Conservation (phyloP, 2,888 invertebrate genomes). For the Drosophila pseudotalamancana region DNA sequence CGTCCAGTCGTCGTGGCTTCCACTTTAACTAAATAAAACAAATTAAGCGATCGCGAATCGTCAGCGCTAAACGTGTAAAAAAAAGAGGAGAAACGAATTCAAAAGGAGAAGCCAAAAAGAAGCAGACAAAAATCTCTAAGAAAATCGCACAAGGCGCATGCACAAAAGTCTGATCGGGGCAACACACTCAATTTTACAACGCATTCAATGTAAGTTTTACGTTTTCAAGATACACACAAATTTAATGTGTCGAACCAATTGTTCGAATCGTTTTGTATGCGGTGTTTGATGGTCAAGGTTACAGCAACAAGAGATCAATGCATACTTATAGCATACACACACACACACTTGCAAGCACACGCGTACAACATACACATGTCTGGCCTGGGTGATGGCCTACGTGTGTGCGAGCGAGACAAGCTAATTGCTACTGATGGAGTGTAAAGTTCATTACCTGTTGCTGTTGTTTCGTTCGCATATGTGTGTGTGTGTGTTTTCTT, state of each 20-base stretch:
- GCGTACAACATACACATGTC: constrained; percentile 7
- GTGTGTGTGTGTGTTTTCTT: neutral
- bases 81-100: constrained; percentile 17
- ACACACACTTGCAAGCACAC: neutral
- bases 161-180: constrained; percentile 14
- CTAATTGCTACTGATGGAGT: constrained; percentile 29
- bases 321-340: constrained; percentile 8
- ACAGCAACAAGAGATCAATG: constrained; percentile 47
- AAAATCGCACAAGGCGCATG: constrained; percentile 29
- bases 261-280: constrained; percentile 21
- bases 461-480: constrained; percentile 20
- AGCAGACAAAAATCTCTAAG: constrained; percentile 13
- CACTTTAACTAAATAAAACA: constrained; percentile 64
- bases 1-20: constrained; percentile 51
- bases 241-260: constrained; percentile 29
- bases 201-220: constrained; percentile 44
- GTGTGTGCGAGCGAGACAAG: constrained; percentile 39
- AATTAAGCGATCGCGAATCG: constrained; percentile 53
- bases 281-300: constrained; percentile 71
- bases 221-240: constrained; percentile 32
- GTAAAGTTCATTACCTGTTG: constrained; percentile 73
- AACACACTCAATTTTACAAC: constrained; percentile 10
- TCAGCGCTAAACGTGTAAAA: constrained; percentile 43
- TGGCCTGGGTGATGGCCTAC: constrained; percentile 5
- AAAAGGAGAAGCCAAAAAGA: constrained; percentile 24